Percentiles rank a stretch among this genome's conserved stretches.
These are phyloP conservation scores for Theretra japonica DNA, from an alignment of 2,888 invertebrate species.

Conservation along the genomic window DNA sequence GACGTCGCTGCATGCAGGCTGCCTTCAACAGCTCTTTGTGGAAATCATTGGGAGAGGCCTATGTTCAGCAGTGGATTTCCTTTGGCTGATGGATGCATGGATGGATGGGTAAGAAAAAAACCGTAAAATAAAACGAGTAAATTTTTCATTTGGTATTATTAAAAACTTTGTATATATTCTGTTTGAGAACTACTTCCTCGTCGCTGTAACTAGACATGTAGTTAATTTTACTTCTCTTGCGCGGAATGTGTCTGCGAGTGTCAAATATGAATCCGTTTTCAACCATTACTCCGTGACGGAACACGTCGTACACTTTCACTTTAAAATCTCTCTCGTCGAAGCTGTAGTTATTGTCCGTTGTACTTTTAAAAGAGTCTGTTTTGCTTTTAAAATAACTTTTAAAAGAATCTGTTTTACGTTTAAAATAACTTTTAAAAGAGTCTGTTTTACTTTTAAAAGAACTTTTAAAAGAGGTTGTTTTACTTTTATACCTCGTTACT, in stretches of 20 bases:
- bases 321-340: conserved; percentile 15
- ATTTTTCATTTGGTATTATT: conserved; percentile 31
- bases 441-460: not conserved
- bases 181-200: conserved; percentile 46
- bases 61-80: too few species aligned
- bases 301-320: conserved; percentile 10
- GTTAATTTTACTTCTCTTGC: conserved; percentile 16
- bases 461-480: not conserved
- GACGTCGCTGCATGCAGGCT: too few species aligned
- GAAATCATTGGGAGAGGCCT: too few species aligned
- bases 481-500: not conserved
- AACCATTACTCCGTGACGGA: conserved; percentile 1
- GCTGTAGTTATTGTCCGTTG: not conserved
- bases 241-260: not conserved
- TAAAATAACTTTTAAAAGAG: not conserved
- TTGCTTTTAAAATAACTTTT: too few species aligned
- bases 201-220: conserved; percentile 41
- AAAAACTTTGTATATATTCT: conserved; percentile 47
- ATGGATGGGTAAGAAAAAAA: too few species aligned
- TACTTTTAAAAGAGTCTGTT: too few species aligned
- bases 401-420: too few species aligned
- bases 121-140: not conserved
- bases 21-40: too few species aligned
- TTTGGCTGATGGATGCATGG: too few species aligned
- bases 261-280: not conserved